Evolutionary conservation across 2,888 invertebrate genomes (phyloP).

Genomic region (Schrankia costaestrigalis): DNA sequence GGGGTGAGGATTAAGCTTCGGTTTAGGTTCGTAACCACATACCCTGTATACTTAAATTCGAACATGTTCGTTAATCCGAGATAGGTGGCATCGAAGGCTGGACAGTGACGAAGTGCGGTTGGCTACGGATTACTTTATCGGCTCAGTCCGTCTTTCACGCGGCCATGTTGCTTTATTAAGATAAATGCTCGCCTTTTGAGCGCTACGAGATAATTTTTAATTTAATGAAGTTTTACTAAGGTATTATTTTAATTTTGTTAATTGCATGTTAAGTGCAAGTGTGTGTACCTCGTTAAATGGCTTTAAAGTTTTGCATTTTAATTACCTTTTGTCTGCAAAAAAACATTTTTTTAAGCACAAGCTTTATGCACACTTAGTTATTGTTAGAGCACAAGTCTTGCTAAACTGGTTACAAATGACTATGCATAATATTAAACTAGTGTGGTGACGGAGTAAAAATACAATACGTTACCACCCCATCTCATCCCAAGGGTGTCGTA

Average conservation of each 20-base stretch:
- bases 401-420: too few species aligned
- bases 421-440: too few species aligned
- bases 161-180: conserved; percentile 54
- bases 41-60: conserved; percentile 58
- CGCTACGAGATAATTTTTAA: conserved; percentile 9
- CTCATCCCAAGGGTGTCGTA: too few species aligned
- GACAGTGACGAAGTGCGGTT: conserved; percentile 73
- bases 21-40: conserved; percentile 44
- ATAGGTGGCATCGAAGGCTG: conserved; percentile 56
- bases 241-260: not conserved
- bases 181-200: conserved; percentile 50
- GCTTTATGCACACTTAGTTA: too few species aligned
- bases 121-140: conserved; percentile 53
- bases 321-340: too few species aligned
- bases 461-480: too few species aligned
- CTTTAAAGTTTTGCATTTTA: too few species aligned
- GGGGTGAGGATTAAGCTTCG: conserved; percentile 42
- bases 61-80: conserved; percentile 70
- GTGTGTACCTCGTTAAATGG: too few species aligned
- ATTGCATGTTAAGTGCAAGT: too few species aligned
- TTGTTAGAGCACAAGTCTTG: too few species aligned
- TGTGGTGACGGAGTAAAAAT: too few species aligned
- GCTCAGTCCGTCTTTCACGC: conserved; percentile 44
- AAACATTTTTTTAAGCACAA: too few species aligned
- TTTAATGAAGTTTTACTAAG: not conserved